These are phyloP conservation scores for Lepeophtheirus salmonis DNA, from an alignment of 1,140 invertebrate species.

Conservation along the genomic window DNA sequence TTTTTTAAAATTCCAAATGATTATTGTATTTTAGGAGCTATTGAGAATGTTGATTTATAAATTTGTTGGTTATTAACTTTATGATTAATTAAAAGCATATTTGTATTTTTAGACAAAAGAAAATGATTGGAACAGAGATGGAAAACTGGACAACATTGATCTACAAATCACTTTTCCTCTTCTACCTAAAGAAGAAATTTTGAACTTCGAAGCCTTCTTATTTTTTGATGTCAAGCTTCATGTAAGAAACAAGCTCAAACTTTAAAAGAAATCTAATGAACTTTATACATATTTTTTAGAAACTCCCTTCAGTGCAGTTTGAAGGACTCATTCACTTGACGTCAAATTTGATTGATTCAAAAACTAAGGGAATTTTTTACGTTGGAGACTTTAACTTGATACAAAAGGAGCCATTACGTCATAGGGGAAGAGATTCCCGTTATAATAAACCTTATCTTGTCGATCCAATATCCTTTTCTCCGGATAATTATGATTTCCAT, in stretches of 20 bases:
- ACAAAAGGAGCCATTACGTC: slow-evolving; percentile 3
- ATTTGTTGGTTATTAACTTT: too few relatives aligned
- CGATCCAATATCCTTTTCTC: not conserved
- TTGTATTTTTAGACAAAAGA: slow-evolving; percentile 26
- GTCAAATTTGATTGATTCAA: not conserved
- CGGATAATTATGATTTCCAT: not conserved
- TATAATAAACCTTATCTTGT: not conserved
- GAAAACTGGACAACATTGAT: slow-evolving; percentile 25
- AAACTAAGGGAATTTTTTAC: not conserved
- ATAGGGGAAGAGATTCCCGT: not conserved
- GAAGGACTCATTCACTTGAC: slow-evolving; percentile 21
- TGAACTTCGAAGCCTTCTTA: not conserved
- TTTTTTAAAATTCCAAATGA: not conserved
- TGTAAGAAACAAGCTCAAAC: not conserved
- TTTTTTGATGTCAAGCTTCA: not conserved
- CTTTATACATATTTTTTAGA: slow-evolving; percentile 24
- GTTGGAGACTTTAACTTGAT: not conserved
- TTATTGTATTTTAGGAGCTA: too few relatives aligned
- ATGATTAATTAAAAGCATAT: not conserved
- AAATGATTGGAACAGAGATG: slow-evolving; percentile 29
- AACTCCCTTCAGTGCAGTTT: slow-evolving; percentile 27
- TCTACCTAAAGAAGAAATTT: slow-evolving; percentile 23
- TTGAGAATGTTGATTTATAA: too few relatives aligned
- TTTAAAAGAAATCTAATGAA: not conserved
- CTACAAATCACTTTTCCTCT: slow-evolving; percentile 28